Evolutionary conservation across 2,888 invertebrate genomes (phyloP).

Genomic region (Apotomis betuletana): DNA sequence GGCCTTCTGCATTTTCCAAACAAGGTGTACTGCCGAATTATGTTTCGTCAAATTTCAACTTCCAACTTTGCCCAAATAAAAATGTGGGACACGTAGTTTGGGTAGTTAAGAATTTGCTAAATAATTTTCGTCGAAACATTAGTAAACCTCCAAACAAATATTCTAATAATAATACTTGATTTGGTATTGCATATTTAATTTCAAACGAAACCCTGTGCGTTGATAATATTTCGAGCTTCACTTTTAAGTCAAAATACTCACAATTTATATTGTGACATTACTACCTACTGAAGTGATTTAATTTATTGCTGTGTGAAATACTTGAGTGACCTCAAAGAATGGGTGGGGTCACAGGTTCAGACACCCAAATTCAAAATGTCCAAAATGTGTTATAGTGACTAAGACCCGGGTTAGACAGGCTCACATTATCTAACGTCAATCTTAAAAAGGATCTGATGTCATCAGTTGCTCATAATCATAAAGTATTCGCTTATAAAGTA

Average conservation of each 20-base stretch:
- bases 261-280: neutral
- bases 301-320: slow-evolving; percentile 37
- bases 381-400: neutral
- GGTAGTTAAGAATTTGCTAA: too few species aligned
- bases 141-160: too few species aligned
- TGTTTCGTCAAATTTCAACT: too few species aligned
- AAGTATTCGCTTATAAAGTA: too few species aligned
- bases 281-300: slow-evolving; percentile 5
- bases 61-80: too few species aligned
- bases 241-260: slow-evolving; percentile 21
- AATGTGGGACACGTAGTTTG: too few species aligned
- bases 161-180: too few species aligned
- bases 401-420: neutral
- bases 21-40: too few species aligned
- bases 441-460: slow-evolving; percentile 8
- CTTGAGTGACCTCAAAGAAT: slow-evolving; percentile 1
- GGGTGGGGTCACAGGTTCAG: slow-evolving; percentile 8
- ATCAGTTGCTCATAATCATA: neutral
- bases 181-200: too few species aligned
- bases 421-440: neutral
- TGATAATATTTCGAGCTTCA: neutral
- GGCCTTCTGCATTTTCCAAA: too few species aligned
- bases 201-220: neutral
- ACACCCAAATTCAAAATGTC: neutral
- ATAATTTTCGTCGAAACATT: too few species aligned